Base-by-base conservation (phyloP, 1,140 invertebrate genomes). In the Bombus difficillimus region DNA sequence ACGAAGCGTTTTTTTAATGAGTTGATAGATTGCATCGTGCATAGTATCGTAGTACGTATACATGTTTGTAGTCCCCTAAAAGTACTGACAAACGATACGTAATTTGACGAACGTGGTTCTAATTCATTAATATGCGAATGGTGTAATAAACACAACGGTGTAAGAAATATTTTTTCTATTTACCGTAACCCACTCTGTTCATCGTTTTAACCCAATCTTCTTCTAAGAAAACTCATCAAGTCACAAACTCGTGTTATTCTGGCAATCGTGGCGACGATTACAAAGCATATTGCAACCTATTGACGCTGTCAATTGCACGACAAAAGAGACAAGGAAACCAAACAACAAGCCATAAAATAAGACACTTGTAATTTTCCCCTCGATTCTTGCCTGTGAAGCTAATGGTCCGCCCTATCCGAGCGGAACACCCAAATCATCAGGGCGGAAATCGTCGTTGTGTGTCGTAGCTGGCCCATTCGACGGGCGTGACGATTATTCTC, bases 391-490 rank as follows among this genome's bases (percentile, higher is more conserved):
- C 5, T 34, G 32, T 12, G 10, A 34, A 12, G 41, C 18, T 64
- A 37, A n/a, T 22, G 34, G 57, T 37, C 28, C 57, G 69, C 47
- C 77, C 83, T 57, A 74, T 32, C 53, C 75, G 75, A 59, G 47
- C 81, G 74, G 68, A 83, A 64, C 85, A 80, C 34, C 66, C 43
- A 43, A 64, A 62, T 39, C 73, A 83, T n/a, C 66, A 39, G 83
- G 86, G 86, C 87, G 82, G 84, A 91, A 88, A 86, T 88, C 66
- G 83, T 72, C 74, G 82, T 88, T 85, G 86, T 76, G 69, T 87
- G 85, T 84, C 87, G 86, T 82, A 72, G 89, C 66, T 90, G 82
- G 88, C 89, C 89, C 79, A 86, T 90, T 90, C 77, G 86, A 87
- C 78, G 85, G 53, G 66, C 81, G 78, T 85, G 73, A 88, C 87